Evolutionary conservation across 2,888 invertebrate genomes (phyloP).

Genomic region (Dascillus cervinus): DNA sequence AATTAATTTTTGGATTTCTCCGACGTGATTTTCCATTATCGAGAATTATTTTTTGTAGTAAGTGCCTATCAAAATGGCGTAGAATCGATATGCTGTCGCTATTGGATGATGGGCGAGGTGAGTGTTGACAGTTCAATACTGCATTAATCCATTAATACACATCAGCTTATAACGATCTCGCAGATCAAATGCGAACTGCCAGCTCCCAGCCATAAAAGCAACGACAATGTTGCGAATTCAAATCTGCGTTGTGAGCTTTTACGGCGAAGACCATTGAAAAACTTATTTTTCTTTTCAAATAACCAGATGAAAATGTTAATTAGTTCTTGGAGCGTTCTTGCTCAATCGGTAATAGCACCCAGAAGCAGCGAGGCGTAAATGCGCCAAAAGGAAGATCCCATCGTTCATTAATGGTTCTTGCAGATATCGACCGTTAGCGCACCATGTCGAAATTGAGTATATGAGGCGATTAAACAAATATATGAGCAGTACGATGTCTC

Average conservation of each 20-base stretch:
- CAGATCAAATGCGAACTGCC: slow-evolving; percentile 32
- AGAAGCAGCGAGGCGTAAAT: slow-evolving; percentile 15
- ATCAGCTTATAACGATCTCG: slow-evolving; percentile 38
- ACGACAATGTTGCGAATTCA: slow-evolving; percentile 2
- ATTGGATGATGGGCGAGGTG: slow-evolving; percentile 36
- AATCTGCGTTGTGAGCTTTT: too few species aligned
- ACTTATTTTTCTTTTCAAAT: too few species aligned
- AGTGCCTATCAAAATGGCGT: slow-evolving; percentile 27
- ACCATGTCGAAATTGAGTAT: slow-evolving; percentile 23
- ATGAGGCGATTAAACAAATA: slow-evolving; percentile 27
- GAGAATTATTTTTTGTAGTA: not conserved
- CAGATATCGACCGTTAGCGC: slow-evolving; percentile 15
- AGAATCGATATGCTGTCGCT: slow-evolving; percentile 35
- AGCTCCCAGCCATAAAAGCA: not conserved
- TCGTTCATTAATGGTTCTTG: slow-evolving; percentile 9
- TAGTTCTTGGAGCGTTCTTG: slow-evolving; percentile 6
- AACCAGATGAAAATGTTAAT: too few species aligned
- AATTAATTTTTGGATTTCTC: not conserved
- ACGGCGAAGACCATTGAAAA: too few species aligned
- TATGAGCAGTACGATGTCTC: slow-evolving; percentile 27
- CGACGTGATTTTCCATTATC: not conserved
- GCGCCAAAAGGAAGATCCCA: slow-evolving; percentile 11
- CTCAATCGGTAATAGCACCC: slow-evolving; percentile 16
- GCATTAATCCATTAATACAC: slow-evolving; percentile 43
- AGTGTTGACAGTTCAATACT: slow-evolving; percentile 42